Evolutionary conservation across 2,797 vertebrate genomes (phyloP).

Genomic region (Pogonophryne albipinna): DNA sequence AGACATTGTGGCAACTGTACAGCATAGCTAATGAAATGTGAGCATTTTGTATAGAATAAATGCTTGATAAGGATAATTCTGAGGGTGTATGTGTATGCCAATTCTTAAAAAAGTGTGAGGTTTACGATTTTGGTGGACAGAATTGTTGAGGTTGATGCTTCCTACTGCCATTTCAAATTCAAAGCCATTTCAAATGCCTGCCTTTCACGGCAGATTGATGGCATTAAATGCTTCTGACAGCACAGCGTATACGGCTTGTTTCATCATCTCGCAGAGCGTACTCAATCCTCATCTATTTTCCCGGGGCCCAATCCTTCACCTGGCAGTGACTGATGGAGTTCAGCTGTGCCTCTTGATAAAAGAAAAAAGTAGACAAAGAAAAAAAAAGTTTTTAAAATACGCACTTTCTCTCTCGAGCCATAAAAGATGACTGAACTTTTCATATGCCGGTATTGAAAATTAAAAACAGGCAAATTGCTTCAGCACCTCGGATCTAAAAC

Average conservation of each 20-base stretch:
- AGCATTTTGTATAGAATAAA: constrained; percentile 17
- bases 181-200: constrained; percentile 23
- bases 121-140: constrained; percentile 20
- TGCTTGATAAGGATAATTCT: constrained; percentile 10
- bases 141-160: constrained; percentile 9
- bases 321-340: constrained; percentile 67
- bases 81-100: background rate
- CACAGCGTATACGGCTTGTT: constrained; percentile 38
- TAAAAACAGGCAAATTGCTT: constrained; percentile 63
- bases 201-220: constrained; percentile 37
- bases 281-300: constrained; percentile 42
- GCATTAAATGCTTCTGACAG: constrained; percentile 47
- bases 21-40: constrained; percentile 12
- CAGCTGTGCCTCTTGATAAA: constrained; percentile 42
- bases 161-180: constrained; percentile 33
- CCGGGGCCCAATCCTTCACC: constrained; percentile 36
- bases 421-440: constrained; percentile 60
- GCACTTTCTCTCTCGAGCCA: constrained; percentile 21
- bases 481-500: constrained; percentile 39
- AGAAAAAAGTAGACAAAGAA: background rate
- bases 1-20: background rate
- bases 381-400: constrained; percentile 30
- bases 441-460: constrained; percentile 39
- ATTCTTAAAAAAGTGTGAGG: constrained; percentile 13
- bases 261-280: constrained; percentile 32